Base-by-base conservation (phyloP, 2,888 invertebrate genomes). In the Leuctra nigra region DNA sequence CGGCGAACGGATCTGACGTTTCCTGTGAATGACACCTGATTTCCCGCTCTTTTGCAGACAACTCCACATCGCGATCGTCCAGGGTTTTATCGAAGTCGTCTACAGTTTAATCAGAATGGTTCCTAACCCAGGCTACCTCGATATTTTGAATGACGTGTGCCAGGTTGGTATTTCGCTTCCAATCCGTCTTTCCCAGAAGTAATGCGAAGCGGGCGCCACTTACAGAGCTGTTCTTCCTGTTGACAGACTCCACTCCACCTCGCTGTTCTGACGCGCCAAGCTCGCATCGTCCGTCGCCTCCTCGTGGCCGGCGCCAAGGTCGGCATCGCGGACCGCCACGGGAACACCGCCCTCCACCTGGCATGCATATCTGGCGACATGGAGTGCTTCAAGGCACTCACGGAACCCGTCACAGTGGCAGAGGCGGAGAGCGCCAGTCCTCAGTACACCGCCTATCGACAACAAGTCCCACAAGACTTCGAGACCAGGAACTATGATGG, bases 401-500 rank as follows among this genome's bases (percentile, higher is more conserved):
- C 87, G 1, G 79, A 82, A 58, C 83, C 86, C 1, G 77, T 89
- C 1, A 74, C 77, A 35, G 69, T 72, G 14, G 68, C 69, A 4
- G 79, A 81, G 65, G 72, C 66, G 3, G 59, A 63, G 47, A 64
- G 64, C 50, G 66, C 68, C 52, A 61, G 64, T 41, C 66, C 69
- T 55, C 64, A 66, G 56, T 69, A 71, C 64, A 59, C 63, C 4
- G 53, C 56, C 9, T 56, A 53, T 33, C 13, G 25, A 9, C 56
- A 54, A 14, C 68, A 66, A 70, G 73, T 70, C 64, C 81, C 75
- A 63, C 82, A 77, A 64, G 78, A 82, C 66, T 76, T 92, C 64
- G 86, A 92, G 70, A 85, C 87, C 70, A 83, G 84, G 72, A 92
- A 93, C 71, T 91, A 88, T 72, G 82, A 86, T 72, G 92, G 92